A percentile compares a stretch with the other conserved stretches of the same genome.
Conservation (phyloP, 2,888 invertebrate genomes). For the Arge pagana region DNA sequence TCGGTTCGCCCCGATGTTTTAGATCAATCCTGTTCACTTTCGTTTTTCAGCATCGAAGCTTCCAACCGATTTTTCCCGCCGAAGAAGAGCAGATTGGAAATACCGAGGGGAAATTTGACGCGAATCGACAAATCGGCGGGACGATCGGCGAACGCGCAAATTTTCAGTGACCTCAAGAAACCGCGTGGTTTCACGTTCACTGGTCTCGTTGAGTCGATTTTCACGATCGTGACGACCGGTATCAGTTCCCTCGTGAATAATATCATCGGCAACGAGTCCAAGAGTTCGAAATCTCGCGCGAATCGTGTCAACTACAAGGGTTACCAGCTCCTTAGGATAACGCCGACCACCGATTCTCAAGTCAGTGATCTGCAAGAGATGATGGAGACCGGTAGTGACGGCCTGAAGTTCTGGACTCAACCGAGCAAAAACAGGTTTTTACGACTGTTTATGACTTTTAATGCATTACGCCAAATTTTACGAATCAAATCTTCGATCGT, state of each 20-base stretch:
- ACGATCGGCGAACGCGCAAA: no score
- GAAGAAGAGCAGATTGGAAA: no score
- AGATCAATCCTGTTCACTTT: no score
- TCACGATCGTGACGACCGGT: conserved; percentile 42
- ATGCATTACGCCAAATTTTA: background rate
- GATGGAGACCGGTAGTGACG: conserved; percentile 58
- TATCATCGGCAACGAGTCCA: conserved; percentile 42
- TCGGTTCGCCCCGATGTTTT: no score
- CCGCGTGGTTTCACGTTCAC: conserved; percentile 43
- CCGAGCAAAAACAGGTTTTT: conserved; percentile 58
- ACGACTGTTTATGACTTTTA: no score
- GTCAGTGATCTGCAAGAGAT: conserved; percentile 58
- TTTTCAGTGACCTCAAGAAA: conserved; percentile 9
- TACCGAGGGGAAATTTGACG: no score
- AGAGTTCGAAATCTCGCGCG: background rate
- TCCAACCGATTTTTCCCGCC: no score
- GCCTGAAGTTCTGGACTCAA: conserved; percentile 66
- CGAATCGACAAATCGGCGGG: no score
- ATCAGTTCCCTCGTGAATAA: conserved; percentile 43
- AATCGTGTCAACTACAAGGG: conserved; percentile 61
- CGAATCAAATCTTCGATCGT: background rate
- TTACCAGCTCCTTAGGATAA: conserved; percentile 62
- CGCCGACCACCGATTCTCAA: conserved; percentile 57
- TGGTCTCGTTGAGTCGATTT: conserved; percentile 44
- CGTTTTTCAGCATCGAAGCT: no score